Conservation (phyloP, 2,113 vertebrate species). For the Garra rufa region DNA sequence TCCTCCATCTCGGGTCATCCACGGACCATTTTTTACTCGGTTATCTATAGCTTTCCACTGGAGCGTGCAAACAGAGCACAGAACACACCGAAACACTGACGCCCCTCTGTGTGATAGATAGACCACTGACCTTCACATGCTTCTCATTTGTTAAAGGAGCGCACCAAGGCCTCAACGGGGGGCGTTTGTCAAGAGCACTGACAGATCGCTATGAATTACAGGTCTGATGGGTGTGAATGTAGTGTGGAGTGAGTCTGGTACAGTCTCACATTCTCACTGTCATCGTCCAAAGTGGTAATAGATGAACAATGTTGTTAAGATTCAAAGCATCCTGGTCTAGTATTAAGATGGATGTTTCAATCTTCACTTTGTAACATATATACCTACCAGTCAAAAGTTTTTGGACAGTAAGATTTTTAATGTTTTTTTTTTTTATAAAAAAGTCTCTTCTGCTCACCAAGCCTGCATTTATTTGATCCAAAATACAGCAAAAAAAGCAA, state of each 20-base stretch:
- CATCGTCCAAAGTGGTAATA: neutral
- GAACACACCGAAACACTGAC: neutral
- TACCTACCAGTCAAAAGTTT: too few species aligned
- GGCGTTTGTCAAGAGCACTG: constrained; percentile 84
- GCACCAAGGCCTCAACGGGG: constrained; percentile 81
- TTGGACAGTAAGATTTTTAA: too few species aligned
- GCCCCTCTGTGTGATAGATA: constrained; percentile 50
- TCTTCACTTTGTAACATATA: neutral
- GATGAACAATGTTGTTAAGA: neutral
- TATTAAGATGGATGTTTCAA: constrained; percentile 1
- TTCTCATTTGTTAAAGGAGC: constrained; percentile 85
- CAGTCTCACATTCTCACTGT: neutral
- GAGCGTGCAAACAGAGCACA: constrained; percentile 29
- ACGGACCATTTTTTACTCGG: constrained; percentile 15
- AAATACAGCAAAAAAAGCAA: too few species aligned
- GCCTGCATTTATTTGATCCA: too few species aligned
- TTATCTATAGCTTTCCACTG: constrained; percentile 12
- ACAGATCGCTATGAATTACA: neutral
- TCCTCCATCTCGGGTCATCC: constrained; percentile 8
- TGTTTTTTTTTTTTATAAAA: too few species aligned
- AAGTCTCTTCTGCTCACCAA: too few species aligned
- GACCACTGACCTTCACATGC: constrained; percentile 84
- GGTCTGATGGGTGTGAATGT: constrained; percentile 72
- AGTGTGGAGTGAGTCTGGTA: neutral
- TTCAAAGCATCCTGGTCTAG: neutral